Evolutionary conservation across 2,113 vertebrate genomes (phyloP).

Genomic region (Polyodon spathula): DNA sequence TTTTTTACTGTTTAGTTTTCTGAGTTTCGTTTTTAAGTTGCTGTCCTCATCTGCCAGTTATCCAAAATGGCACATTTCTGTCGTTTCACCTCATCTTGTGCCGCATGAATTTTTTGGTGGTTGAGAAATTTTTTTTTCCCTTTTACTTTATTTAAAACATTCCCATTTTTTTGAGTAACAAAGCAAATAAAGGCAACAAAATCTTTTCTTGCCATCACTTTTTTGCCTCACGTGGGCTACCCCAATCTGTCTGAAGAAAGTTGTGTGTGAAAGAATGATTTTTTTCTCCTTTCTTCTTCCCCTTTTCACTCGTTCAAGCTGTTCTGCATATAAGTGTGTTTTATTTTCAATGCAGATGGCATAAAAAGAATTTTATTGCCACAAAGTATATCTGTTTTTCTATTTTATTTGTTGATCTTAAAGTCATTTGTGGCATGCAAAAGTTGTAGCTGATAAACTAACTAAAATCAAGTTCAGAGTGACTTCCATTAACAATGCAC

Average conservation of each 20-base stretch:
- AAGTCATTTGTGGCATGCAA: conserved; percentile 80
- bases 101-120: conserved; percentile 98
- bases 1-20: conserved; percentile 8
- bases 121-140: conserved; percentile 62
- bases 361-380: conserved; percentile 98
- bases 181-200: conserved; percentile 87
- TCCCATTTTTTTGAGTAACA: conserved; percentile 60
- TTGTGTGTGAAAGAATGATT: conserved; percentile 89
- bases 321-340: conserved; percentile 64
- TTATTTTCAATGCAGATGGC: conserved; percentile 79
- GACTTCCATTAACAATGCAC: conserved; percentile 64
- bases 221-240: conserved; percentile 49
- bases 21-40: conserved; percentile 37
- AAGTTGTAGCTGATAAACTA: conserved; percentile 55
- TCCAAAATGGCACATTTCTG: conserved; percentile 71
- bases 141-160: conserved; percentile 55
- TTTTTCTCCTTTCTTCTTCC: conserved; percentile 20
- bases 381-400: conserved; percentile 79
- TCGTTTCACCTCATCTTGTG: conserved; percentile 89
- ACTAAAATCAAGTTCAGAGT: conserved; percentile 28
- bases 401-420: conserved; percentile 70
- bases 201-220: conserved; percentile 96
- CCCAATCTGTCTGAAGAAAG: conserved; percentile 78
- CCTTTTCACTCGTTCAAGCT: conserved; percentile 37
- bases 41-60: conserved; percentile 63